A percentile compares a stretch with the other conserved stretches of the same genome.
Conservation (phyloP, 2,888 invertebrate species). For the Drosophila picticornis region DNA sequence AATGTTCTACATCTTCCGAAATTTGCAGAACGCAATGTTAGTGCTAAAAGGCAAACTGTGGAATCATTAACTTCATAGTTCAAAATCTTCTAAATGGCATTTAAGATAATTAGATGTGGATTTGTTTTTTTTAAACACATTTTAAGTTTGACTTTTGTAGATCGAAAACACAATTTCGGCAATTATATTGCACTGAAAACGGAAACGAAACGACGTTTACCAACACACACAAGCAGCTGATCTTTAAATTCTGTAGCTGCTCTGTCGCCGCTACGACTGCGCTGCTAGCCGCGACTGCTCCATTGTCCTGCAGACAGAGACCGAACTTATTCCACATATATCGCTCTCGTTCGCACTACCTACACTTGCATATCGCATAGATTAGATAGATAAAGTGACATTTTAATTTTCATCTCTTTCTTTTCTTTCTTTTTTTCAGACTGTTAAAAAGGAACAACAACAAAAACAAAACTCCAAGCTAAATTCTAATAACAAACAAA, state of each 20-base stretch:
- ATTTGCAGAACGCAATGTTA: neutral
- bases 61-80: neutral
- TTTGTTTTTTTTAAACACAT: no score
- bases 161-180: neutral
- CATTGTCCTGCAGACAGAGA: neutral
- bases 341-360: neutral
- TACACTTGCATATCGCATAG: neutral
- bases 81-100: neutral
- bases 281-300: neutral
- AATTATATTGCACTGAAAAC: neutral
- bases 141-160: neutral
- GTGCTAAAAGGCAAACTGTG: neutral
- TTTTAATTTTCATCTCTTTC: neutral
- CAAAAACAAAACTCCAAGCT: conserved; percentile 51
- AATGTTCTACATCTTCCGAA: neutral
- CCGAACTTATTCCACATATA: neutral
- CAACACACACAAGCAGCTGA: neutral
- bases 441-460: conserved; percentile 69
- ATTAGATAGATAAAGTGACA: neutral
- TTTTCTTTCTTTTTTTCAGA: conserved; percentile 40
- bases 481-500: conserved; percentile 49
- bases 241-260: neutral
- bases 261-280: neutral
- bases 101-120: no score
- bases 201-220: neutral